Evolutionary conservation across 1,140 invertebrate species (phyloP).

Genomic region (Calycopis cecrops): DNA sequence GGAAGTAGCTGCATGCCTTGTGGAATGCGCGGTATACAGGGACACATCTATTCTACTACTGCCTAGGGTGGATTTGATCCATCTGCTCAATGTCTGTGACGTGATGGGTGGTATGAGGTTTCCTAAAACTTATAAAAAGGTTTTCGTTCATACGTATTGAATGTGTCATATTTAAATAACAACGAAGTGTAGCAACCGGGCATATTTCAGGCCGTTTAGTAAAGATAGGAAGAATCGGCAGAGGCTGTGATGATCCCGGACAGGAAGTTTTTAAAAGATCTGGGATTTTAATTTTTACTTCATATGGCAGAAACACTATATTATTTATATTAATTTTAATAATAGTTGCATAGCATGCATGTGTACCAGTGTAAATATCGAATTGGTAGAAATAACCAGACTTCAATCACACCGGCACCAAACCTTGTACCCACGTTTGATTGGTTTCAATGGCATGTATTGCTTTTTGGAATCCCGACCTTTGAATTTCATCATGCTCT

Average conservation of each 20-base stretch:
- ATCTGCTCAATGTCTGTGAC: conserved; percentile 18
- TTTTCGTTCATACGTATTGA: not conserved
- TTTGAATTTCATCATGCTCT: too few relatives aligned
- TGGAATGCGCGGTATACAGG: not conserved
- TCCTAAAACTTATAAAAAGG: conserved; percentile 21
- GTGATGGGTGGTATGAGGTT: conserved; percentile 15
- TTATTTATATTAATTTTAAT: too few relatives aligned
- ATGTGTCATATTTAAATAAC: not conserved
- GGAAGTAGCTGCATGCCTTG: not conserved
- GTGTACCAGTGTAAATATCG: too few relatives aligned
- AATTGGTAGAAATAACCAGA: too few relatives aligned
- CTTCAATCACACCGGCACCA: too few relatives aligned
- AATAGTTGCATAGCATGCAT: too few relatives aligned
- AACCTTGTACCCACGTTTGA: too few relatives aligned
- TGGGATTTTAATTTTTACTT: too few relatives aligned
- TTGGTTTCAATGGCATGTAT: too few relatives aligned
- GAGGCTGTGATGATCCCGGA: conserved; percentile 7
- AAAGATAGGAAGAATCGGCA: conserved; percentile 17
- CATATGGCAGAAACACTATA: too few relatives aligned
- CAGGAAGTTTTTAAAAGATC: conserved; percentile 19
- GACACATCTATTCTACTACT: not conserved
- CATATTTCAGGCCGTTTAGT: conserved; percentile 16
- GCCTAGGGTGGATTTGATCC: conserved; percentile 11
- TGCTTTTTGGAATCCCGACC: too few relatives aligned
- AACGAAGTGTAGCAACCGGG: conserved; percentile 3